phyloP scores from a whole-genome alignment of 2,113 vertebrate genomes.

The Steatornis caripensis region DNA sequence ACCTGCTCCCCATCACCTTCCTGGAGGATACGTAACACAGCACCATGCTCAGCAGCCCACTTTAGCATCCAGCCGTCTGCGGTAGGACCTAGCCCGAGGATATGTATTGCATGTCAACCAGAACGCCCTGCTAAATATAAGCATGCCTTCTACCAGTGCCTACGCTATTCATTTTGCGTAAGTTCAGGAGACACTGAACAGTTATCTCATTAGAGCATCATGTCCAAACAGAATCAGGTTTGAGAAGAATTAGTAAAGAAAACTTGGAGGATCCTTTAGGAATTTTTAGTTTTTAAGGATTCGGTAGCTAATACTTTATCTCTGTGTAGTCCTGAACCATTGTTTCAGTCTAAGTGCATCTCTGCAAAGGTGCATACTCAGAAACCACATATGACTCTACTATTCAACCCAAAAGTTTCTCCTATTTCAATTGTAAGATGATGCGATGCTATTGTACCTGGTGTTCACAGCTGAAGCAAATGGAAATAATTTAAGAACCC shows the following conservation, averaged over 20 bases:
- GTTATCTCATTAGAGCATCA: not conserved
- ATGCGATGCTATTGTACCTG: rapidly evolving
- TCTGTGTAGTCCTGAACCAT: not conserved
- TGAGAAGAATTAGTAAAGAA: not conserved
- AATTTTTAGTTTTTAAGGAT: not conserved
- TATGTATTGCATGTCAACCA: not conserved
- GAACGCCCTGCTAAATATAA: not conserved
- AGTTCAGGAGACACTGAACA: not conserved
- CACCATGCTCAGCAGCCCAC: not conserved
- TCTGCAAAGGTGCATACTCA: rapidly evolving
- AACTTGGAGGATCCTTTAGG: not conserved
- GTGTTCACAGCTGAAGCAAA: not conserved
- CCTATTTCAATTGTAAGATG: not conserved
- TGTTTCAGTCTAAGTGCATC: not conserved
- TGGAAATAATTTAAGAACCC: not conserved
- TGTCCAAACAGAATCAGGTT: not conserved
- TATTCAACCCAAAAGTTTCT: not conserved
- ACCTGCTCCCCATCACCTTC: conserved; percentile 53
- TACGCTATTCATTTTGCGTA: not conserved
- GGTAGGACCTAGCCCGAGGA: not conserved
- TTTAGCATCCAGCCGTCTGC: not conserved
- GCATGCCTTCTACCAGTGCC: not conserved
- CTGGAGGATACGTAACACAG: not conserved
- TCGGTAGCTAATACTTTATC: not conserved
- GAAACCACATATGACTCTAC: not conserved